Evolutionary conservation across 2,888 invertebrate species (phyloP).

Genomic region (Azorinus chamasolen): DNA sequence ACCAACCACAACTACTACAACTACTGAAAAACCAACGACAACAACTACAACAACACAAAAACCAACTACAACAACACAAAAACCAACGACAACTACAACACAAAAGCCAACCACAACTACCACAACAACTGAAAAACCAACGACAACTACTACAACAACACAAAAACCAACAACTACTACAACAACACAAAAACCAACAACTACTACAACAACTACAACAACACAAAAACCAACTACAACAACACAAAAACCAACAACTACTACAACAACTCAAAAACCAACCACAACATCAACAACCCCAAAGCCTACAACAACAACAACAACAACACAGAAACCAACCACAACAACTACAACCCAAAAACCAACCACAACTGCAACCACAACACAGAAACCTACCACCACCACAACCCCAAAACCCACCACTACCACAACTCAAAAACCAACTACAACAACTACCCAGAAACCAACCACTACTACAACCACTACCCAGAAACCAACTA

Average conservation of each 20-base stretch:
- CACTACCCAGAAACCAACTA: no score
- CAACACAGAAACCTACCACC: no score
- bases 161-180: slow-evolving; percentile 28
- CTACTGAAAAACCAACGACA: slow-evolving; percentile 26
- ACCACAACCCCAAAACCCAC: no score
- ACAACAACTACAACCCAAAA: slow-evolving; percentile 7
- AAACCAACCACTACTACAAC: no score
- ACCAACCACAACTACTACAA: slow-evolving; percentile 26
- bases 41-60: slow-evolving; percentile 13
- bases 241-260: slow-evolving; percentile 28
- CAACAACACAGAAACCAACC: slow-evolving; percentile 26
- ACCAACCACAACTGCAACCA: no score
- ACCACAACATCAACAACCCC: slow-evolving; percentile 28
- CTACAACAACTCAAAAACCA: slow-evolving; percentile 19
- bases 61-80: slow-evolving; percentile 20
- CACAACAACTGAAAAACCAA: slow-evolving; percentile 19
- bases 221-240: slow-evolving; percentile 23
- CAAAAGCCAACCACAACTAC: slow-evolving; percentile 8
- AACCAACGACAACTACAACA: slow-evolving; percentile 28
- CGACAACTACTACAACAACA: slow-evolving; percentile 31
- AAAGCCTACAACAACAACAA: slow-evolving; percentile 16
- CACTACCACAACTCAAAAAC: no score
- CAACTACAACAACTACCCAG: no score
- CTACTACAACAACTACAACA: slow-evolving; percentile 30
- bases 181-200: slow-evolving; percentile 30